Evolutionary conservation across 2,113 vertebrate genomes (phyloP).

Genomic region (Corythornis cristatus): DNA sequence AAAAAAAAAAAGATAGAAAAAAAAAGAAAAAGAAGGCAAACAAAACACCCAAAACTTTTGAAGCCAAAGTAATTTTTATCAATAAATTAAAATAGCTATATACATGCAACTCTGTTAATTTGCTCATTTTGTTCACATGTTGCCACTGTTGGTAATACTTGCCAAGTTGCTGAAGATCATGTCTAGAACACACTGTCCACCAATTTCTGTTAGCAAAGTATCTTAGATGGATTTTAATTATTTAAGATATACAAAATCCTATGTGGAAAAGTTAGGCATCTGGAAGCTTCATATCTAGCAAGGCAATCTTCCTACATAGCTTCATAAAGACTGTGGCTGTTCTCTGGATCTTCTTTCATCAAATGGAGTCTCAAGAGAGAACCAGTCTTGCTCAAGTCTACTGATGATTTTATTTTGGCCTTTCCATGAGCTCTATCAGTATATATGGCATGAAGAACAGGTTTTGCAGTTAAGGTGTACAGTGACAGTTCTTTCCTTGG

Average conservation of each 20-base stretch:
- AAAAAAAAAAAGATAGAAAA: neutral
- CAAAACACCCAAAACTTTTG: neutral
- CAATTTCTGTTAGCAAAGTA: neutral
- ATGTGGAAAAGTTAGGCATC: neutral
- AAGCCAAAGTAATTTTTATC: neutral
- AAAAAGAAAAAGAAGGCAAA: no score
- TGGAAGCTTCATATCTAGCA: neutral
- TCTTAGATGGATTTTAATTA: neutral
- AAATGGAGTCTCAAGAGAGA: neutral
- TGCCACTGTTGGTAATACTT: neutral
- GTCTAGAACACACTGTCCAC: neutral
- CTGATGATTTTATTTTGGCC: neutral
- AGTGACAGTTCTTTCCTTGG: neutral
- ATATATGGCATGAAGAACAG: neutral
- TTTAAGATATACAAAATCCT: neutral
- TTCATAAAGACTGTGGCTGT: neutral
- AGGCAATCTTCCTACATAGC: neutral
- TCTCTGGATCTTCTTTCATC: neutral
- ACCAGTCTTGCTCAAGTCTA: neutral
- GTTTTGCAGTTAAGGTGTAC: neutral
- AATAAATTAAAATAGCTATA: neutral
- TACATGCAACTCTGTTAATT: rapidly evolving
- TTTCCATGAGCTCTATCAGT: neutral
- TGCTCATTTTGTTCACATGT: neutral
- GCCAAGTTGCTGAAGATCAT: neutral